Conservation (phyloP, 2,113 vertebrate genomes). For the Charadrius vociferus region DNA sequence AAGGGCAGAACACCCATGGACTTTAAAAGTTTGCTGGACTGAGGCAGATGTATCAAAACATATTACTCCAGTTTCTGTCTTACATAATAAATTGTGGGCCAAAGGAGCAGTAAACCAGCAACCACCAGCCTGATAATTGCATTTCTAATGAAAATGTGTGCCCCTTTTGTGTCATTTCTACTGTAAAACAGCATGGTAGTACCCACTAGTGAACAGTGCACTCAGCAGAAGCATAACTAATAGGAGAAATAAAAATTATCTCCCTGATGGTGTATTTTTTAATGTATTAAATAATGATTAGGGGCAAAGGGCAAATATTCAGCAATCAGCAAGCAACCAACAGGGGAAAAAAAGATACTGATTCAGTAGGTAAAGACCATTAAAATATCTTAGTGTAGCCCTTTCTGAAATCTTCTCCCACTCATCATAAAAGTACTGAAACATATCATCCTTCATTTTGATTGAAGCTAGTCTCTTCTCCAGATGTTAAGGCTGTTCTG, state of each 20-base stretch:
- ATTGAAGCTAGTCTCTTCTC: conserved; percentile 18
- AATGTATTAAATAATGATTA: conserved; percentile 56
- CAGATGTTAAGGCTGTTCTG: conserved; percentile 22
- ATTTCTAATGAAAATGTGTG: conserved; percentile 61
- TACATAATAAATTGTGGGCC: conserved; percentile 24
- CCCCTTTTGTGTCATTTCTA: conserved; percentile 49
- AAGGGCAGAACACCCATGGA: conserved; percentile 21
- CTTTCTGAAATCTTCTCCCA: conserved; percentile 15
- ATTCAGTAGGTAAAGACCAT: conserved; percentile 9
- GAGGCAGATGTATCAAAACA: conserved; percentile 33
- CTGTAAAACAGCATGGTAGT: conserved; percentile 54
- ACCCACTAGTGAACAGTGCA: conserved; percentile 40
- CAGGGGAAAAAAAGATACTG: background rate
- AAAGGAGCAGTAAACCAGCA: conserved; percentile 59
- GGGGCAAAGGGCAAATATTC: conserved; percentile 56
- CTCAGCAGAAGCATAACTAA: conserved; percentile 57
- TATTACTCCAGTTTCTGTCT: conserved; percentile 9
- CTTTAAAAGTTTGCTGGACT: conserved; percentile 14
- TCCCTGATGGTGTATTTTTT: conserved; percentile 30
- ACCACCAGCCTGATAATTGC: conserved; percentile 51
- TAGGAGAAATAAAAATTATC: conserved; percentile 48
- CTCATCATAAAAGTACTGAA: background rate
- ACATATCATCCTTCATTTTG: conserved; percentile 31
- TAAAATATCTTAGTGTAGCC: background rate
- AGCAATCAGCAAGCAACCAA: conserved; percentile 30